A percentile compares a stretch with the other conserved stretches of the same genome.
Evolutionary conservation across 2,113 vertebrate genomes (phyloP).

Genomic region (Phalacrocorax carbo): DNA sequence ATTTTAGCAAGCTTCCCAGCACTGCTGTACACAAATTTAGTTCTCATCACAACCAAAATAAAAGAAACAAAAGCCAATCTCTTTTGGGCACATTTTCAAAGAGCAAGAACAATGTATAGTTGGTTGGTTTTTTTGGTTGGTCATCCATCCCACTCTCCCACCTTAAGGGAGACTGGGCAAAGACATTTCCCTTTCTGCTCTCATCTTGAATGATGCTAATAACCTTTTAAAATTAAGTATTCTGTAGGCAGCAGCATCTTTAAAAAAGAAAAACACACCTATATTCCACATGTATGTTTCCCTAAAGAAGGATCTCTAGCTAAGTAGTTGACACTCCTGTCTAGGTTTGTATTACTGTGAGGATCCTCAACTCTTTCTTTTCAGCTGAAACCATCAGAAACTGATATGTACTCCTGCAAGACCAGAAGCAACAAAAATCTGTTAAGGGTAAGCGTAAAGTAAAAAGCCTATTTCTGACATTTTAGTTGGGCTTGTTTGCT

Average conservation of each 20-base stretch:
- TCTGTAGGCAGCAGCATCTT: not conserved
- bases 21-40: not conserved
- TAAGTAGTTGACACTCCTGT: not conserved
- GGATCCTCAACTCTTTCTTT: not conserved
- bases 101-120: not conserved
- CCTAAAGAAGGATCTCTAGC: not conserved
- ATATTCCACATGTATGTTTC: not conserved
- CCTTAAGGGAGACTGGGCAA: not conserved
- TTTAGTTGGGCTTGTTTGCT: not conserved
- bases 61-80: not conserved
- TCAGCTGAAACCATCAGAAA: not conserved
- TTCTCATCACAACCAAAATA: not conserved
- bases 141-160: accelerated
- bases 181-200: not conserved
- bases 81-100: not conserved
- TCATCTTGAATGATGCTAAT: not conserved
- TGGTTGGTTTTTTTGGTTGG: not conserved
- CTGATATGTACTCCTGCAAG: not conserved
- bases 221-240: not conserved
- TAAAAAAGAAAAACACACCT: not conserved
- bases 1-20: not conserved
- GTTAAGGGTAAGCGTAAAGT: not conserved
- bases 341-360: not conserved
- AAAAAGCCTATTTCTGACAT: not conserved
- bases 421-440: not conserved